phyloP scores from a whole-genome alignment of 2,113 vertebrate genomes.

The Ictidomys tridecemlineatus region DNA sequence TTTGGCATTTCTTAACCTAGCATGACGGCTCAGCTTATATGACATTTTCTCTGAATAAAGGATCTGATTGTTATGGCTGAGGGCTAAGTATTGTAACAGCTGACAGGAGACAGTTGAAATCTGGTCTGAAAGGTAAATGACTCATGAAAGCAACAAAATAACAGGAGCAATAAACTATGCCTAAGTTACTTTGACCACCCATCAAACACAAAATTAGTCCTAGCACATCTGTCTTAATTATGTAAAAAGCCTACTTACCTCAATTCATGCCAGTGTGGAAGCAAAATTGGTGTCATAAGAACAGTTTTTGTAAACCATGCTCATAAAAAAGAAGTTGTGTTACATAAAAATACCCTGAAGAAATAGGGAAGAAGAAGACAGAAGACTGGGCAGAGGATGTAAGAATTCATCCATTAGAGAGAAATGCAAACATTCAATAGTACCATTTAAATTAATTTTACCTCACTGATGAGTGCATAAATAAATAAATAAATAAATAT shows the following conservation, averaged over 20 bases:
- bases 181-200: not conserved
- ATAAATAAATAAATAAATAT: not conserved
- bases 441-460: not conserved
- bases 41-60: slow-evolving; percentile 12
- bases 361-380: not conserved
- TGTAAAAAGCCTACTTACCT: not conserved
- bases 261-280: not conserved
- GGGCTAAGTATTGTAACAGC: not conserved
- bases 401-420: not conserved
- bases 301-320: not conserved
- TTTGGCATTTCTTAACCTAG: slow-evolving; percentile 34
- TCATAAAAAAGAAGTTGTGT: not conserved
- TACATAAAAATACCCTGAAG: not conserved
- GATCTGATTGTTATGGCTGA: not conserved
- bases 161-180: not conserved
- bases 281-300: not conserved
- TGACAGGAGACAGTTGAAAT: not conserved
- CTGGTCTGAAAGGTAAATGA: not conserved
- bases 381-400: not conserved
- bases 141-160: slow-evolving; percentile 7
- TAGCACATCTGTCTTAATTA: not conserved
- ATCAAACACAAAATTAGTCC: not conserved
- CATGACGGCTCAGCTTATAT: not conserved
- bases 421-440: not conserved
- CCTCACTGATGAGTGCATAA: not conserved